Evolutionary conservation across 2,113 vertebrate genomes (phyloP).

Genomic region (Carlito syrichta): DNA sequence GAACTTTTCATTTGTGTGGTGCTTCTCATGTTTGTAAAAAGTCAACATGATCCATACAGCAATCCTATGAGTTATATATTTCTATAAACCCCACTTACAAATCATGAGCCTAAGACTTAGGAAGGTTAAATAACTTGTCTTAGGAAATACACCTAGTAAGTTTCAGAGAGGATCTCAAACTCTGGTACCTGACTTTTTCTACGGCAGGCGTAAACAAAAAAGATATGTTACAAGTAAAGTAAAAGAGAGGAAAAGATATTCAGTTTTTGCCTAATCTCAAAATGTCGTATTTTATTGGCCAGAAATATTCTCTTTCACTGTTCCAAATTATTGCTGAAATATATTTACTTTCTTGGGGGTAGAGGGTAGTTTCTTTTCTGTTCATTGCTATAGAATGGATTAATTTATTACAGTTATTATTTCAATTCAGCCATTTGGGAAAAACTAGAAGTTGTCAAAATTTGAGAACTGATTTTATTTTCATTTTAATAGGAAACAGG

Average conservation of each 20-base stretch:
- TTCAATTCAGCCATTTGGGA: not conserved
- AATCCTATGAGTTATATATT: not conserved
- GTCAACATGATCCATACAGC: not conserved
- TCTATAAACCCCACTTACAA: not conserved
- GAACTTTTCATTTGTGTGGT: not conserved
- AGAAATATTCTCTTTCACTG: conserved; percentile 8
- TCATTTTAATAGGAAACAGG: conserved; percentile 52
- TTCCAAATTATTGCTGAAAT: conserved; percentile 7
- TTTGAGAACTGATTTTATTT: conserved; percentile 6
- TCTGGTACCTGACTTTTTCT: not conserved
- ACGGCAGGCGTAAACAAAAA: not conserved
- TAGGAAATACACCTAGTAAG: not conserved
- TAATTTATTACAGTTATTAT: not conserved
- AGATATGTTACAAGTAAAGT: not conserved
- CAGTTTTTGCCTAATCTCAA: not conserved
- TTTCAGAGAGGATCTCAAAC: not conserved
- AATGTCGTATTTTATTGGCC: not conserved
- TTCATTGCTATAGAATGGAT: not conserved
- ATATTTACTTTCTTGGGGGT: not conserved
- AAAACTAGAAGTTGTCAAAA: not conserved
- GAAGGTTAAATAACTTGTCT: not conserved
- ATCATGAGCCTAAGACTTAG: not conserved
- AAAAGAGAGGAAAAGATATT: not conserved
- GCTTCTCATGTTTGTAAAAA: not conserved
- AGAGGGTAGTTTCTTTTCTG: not conserved